Percentiles rank a stretch among this genome's conserved stretches.
Evolutionary conservation across 2,797 vertebrate species (phyloP).

Genomic region (Garrulus glandarius): DNA sequence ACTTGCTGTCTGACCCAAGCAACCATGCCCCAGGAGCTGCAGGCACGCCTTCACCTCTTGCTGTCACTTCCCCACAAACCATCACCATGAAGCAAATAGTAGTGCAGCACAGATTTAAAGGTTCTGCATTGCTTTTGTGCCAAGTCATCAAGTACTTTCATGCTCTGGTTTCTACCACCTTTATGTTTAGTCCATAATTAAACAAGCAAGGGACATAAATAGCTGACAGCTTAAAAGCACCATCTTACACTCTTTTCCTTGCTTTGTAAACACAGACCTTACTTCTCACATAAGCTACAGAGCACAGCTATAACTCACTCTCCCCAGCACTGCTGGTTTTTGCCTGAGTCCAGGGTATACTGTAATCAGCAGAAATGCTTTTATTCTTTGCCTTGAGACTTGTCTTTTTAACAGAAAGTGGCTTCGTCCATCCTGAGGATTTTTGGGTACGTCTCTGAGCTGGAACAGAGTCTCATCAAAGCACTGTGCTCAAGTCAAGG

Average conservation of each 20-base stretch:
- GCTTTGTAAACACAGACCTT: slow-evolving; percentile 28
- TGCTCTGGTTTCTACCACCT: not conserved
- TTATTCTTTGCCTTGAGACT: not conserved
- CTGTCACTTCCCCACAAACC: not conserved
- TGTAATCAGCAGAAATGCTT: not conserved
- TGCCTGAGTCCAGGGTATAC: not conserved
- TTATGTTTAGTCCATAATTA: slow-evolving; percentile 25
- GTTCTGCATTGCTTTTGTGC: not conserved
- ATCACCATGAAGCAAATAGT: not conserved
- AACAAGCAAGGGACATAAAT: not conserved
- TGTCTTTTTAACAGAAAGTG: not conserved
- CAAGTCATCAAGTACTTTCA: not conserved
- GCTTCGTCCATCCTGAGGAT: not conserved
- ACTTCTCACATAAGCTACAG: not conserved
- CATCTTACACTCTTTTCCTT: not conserved
- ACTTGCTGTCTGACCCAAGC: not conserved
- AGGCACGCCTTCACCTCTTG: not conserved
- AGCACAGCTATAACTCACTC: not conserved
- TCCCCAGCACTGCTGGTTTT: not conserved
- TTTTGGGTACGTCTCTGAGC: not conserved
- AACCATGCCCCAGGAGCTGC: not conserved
- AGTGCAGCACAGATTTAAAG: not conserved
- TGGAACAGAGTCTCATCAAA: not conserved
- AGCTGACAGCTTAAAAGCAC: slow-evolving; percentile 53
- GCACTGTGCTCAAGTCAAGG: not conserved